These are phyloP conservation scores for Chrysomallon squamiferum DNA, from an alignment of 1,140 invertebrate genomes.

Conservation along the genomic window DNA sequence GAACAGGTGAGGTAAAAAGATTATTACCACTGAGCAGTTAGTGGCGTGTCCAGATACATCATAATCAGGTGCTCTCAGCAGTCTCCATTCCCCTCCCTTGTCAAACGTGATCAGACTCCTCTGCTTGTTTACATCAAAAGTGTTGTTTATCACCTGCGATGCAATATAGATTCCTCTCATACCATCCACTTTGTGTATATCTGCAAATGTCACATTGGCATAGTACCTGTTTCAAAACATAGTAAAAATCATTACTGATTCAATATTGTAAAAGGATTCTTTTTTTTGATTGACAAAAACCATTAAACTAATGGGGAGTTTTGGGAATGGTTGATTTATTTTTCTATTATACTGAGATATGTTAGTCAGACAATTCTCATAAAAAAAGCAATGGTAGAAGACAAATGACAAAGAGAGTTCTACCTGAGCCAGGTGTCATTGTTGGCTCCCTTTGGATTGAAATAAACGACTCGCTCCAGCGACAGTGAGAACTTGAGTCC, in stretches of 20 bases:
- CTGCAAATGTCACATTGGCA: constrained; percentile 83
- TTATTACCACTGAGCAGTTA: constrained; percentile 38
- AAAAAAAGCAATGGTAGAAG: too few relatives aligned
- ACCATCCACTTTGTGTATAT: constrained; percentile 86
- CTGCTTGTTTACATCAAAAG: constrained; percentile 40
- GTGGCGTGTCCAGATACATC: not conserved
- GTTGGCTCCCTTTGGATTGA: constrained; percentile 74
- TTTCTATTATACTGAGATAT: too few relatives aligned
- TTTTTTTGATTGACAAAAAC: too few relatives aligned
- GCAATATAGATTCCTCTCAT: constrained; percentile 88
- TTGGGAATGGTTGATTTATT: too few relatives aligned
- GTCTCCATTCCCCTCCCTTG: constrained; percentile 65
- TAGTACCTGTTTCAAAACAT: constrained; percentile 70
- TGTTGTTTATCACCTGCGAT: constrained; percentile 71
- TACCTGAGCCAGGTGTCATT: constrained; percentile 84
- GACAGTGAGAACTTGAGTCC: constrained; percentile 75
- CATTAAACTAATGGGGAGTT: too few relatives aligned
- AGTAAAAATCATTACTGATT: too few relatives aligned
- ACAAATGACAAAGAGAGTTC: too few relatives aligned
- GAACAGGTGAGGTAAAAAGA: too few relatives aligned
- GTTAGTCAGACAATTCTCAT: too few relatives aligned
- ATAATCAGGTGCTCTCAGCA: constrained; percentile 35
- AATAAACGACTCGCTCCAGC: constrained; percentile 82
- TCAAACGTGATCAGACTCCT: constrained; percentile 86
- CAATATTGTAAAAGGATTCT: too few relatives aligned